These are phyloP conservation scores for Ernsta delagoae DNA, from an alignment of 2,888 invertebrate species.

Conservation along the genomic window DNA sequence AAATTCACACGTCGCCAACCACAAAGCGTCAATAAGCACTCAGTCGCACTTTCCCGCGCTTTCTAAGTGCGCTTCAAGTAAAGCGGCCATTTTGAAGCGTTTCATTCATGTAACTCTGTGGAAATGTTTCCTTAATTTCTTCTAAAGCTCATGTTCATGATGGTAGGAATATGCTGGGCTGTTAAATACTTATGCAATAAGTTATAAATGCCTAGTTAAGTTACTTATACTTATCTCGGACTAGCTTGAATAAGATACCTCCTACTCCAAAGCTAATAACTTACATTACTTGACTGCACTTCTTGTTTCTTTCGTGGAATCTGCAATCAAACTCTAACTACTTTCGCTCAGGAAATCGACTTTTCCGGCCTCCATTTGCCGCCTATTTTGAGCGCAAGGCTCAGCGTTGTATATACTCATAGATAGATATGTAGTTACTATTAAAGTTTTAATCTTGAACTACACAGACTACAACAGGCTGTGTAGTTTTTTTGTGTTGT, in stretches of 20 bases:
- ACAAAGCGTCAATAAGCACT: conserved; percentile 14
- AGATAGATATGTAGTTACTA: not conserved
- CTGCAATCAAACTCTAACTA: not conserved
- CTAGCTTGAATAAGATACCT: too few species aligned
- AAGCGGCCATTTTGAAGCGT: conserved; percentile 18
- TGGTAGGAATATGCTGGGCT: not conserved
- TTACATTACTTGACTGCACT: not conserved
- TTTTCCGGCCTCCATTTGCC: not conserved
- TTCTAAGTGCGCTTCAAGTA: conserved; percentile 10
- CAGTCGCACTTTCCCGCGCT: conserved; percentile 13
- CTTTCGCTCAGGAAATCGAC: conserved; percentile 11
- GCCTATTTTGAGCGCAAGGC: not conserved
- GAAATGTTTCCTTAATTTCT: not conserved
- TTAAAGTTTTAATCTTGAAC: conserved; percentile 2
- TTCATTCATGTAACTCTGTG: conserved; percentile 3
- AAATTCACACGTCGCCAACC: not conserved
- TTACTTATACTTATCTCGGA: too few species aligned
- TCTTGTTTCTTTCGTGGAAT: not conserved
- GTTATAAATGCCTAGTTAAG: too few species aligned
- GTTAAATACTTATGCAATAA: too few species aligned
- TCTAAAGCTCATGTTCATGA: not conserved
- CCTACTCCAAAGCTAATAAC: too few species aligned
- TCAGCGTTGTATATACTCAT: not conserved
- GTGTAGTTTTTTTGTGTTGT: too few species aligned
- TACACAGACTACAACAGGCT: not conserved